Conservation (phyloP, 2,797 vertebrate species). For the Manis javanica region DNA sequence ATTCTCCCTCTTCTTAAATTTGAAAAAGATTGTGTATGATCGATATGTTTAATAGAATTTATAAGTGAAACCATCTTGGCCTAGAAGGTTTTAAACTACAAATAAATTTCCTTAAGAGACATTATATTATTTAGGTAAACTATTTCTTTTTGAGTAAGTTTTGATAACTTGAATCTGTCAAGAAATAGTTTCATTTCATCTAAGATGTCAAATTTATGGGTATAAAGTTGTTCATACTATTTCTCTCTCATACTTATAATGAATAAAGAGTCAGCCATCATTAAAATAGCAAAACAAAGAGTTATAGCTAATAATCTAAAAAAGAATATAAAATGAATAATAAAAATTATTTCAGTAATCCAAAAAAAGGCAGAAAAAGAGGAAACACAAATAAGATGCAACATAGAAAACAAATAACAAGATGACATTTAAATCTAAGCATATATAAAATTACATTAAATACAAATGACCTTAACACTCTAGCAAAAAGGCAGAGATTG, state of each 20-base stretch:
- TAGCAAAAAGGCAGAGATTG: slow-evolving; percentile 19
- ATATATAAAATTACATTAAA: slow-evolving; percentile 43
- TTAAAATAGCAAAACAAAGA: slow-evolving; percentile 45
- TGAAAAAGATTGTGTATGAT: not conserved
- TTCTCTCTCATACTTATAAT: not conserved
- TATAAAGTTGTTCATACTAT: not conserved
- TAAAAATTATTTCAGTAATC: not conserved
- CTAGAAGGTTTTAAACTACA: not conserved
- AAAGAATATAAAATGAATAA: not conserved
- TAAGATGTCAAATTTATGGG: not conserved
- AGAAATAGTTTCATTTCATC: not conserved
- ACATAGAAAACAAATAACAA: slow-evolving; percentile 44
- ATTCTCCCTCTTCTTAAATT: not conserved
- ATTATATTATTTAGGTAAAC: not conserved
- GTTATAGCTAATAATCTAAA: slow-evolving; percentile 4
- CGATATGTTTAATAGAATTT: slow-evolving; percentile 11
- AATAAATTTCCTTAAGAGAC: not conserved
- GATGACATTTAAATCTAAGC: slow-evolving; percentile 11
- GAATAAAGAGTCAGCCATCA: not conserved
- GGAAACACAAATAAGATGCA: slow-evolving; percentile 46
- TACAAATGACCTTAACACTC: not conserved
- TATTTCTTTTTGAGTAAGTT: slow-evolving; percentile 9
- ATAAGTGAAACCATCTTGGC: not conserved
- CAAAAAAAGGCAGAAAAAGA: not conserved
- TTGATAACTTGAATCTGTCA: slow-evolving; percentile 25